Evolutionary conservation across 1,140 invertebrate genomes (phyloP), one percentile per base, ranked within the genome.

Genomic region (Bombus balteatus): DNA sequence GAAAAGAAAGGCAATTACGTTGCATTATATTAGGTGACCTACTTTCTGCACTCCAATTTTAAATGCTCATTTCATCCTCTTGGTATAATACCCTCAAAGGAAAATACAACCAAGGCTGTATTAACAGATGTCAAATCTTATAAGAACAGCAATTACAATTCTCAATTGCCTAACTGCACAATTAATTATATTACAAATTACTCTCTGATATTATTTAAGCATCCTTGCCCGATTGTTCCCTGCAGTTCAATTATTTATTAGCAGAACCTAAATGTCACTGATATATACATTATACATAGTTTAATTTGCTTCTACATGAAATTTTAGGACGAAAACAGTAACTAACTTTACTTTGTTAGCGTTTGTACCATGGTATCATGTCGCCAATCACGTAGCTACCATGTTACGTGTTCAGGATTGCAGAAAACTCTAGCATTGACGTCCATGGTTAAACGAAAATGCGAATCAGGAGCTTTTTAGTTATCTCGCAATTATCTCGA

Each of bases 401-500:
- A 2, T 53, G 47, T 65, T 83, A 77, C 76, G 47, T 77, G 43
- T 41, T 8, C 18, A 18, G 15, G 25, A 18, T 71, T 32, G 75
- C 25, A 28, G 32, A 18, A 81, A 47, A 34, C 43, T 47, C 80
- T 10, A 25, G 34, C 62, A 66, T 43, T 65, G 57, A n/a, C 71
- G 28, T 76, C n/a, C 37, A 25, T 0, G 81, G 68, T 12, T 66
- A 39, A 34, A 41, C 53, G 71, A 86, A 86, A 88, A 83, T 86
- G 39, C n/a, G 86, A 83, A 88, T 89, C 25, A 39, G n/a, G 9
- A 18, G 43, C 47, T 62, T 83, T 43, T 83, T 65, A 39, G 32
- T 80, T 53, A 82, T 65, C 18, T 75, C 25, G 41, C 68, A 85
- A 62, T 85, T 76, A 80, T 77, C n/a, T 82, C 80, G 34, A 79